A percentile compares a stretch with the other conserved stretches of the same genome.
Evolutionary conservation across 2,888 invertebrate genomes (phyloP).

Genomic region (Trissolcus japonicus): DNA sequence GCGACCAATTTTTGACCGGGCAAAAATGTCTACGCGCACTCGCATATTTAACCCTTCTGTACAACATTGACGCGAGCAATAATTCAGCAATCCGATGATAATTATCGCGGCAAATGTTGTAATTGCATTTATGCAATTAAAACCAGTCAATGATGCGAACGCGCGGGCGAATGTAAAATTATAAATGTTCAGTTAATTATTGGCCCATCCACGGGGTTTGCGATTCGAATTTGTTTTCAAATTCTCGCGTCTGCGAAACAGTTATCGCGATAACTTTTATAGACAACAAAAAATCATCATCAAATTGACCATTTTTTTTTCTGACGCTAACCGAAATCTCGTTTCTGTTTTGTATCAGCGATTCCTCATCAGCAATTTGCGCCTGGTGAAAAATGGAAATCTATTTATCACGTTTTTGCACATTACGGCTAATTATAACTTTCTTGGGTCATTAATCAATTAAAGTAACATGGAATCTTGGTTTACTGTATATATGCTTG

Average conservation of each 20-base stretch:
- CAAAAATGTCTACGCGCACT: constrained; percentile 41
- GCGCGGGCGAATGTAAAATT: constrained; percentile 9
- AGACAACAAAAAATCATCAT: too few species aligned
- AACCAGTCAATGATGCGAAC: constrained; percentile 39
- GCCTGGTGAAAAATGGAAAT: too few species aligned
- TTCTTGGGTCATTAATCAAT: too few species aligned
- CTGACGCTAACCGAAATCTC: too few species aligned
- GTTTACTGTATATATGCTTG: not conserved
- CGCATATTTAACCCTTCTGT: constrained; percentile 31
- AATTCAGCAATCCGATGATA: constrained; percentile 44
- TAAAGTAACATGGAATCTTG: too few species aligned
- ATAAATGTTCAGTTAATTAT: constrained; percentile 43
- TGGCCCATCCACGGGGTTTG: constrained; percentile 2
- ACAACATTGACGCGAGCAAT: constrained; percentile 24
- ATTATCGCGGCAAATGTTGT: constrained; percentile 48
- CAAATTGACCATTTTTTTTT: too few species aligned
- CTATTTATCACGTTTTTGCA: too few species aligned
- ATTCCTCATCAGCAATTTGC: too few species aligned
- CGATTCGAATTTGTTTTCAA: too few species aligned
- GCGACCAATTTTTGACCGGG: constrained; percentile 35
- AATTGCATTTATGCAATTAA: constrained; percentile 51
- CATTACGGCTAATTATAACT: not conserved
- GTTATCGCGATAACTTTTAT: too few species aligned
- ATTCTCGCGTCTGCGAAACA: too few species aligned
- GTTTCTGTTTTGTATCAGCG: too few species aligned